Conservation (phyloP, 2,113 vertebrate species). For the Burhinus oedicnemus region DNA sequence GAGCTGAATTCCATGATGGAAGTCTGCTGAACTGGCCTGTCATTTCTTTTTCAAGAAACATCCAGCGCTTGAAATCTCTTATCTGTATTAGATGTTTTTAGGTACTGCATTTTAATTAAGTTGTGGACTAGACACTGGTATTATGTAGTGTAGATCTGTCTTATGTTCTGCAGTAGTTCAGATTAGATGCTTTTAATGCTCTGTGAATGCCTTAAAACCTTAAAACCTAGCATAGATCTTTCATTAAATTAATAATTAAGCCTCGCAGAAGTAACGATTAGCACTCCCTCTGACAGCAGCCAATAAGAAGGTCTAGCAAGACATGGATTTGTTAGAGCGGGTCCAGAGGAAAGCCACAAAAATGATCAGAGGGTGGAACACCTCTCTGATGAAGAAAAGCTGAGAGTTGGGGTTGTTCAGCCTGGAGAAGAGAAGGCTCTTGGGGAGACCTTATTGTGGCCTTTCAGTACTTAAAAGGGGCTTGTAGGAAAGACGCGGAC, state of each 20-base stretch:
- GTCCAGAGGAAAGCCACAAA: neutral
- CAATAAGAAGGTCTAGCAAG: neutral
- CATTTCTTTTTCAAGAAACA: neutral
- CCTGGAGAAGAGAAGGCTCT: neutral
- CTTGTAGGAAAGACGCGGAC: neutral
- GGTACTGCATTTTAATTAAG: neutral
- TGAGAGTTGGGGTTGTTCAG: neutral
- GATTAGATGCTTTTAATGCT: neutral
- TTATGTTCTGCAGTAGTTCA: neutral
- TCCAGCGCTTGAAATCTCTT: neutral
- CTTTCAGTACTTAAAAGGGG: neutral
- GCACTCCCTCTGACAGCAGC: neutral
- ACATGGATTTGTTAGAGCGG: neutral
- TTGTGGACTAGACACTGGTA: neutral
- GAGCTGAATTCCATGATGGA: neutral
- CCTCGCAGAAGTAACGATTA: neutral
- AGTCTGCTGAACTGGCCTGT: neutral
- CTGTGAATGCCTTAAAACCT: neutral
- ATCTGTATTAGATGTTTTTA: neutral
- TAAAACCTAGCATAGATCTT: neutral
- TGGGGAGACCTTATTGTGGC: accelerated
- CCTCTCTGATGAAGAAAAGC: neutral
- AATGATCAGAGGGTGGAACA: neutral
- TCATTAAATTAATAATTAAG: neutral
- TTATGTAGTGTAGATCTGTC: neutral